Percentiles rank a stretch among this genome's conserved stretches.
Conservation (phyloP, 2,888 invertebrate genomes). For the Diplazon laetatorius region DNA sequence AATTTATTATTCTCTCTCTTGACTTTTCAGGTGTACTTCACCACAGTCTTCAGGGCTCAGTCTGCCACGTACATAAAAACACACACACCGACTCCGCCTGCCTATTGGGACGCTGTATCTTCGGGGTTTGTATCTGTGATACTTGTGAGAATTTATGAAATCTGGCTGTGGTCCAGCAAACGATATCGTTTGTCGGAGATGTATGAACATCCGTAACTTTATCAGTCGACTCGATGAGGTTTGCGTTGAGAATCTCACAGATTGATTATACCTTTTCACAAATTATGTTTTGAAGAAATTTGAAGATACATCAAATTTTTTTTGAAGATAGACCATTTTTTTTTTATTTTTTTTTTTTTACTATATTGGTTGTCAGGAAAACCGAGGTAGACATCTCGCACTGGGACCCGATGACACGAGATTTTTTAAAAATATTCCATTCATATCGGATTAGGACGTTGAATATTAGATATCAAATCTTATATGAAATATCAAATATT, state of each 20-base stretch:
- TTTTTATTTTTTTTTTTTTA: no score
- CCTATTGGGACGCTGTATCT: slow-evolving; percentile 35
- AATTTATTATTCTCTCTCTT: slow-evolving; percentile 63
- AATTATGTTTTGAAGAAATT: no score
- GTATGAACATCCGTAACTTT: slow-evolving; percentile 12
- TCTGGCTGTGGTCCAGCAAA: slow-evolving; percentile 51
- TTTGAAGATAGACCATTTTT: no score
- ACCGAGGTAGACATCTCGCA: no score
- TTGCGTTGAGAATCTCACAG: background rate
- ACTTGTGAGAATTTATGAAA: slow-evolving; percentile 54
- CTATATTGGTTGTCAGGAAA: no score
- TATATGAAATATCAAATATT: no score
- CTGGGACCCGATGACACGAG: no score
- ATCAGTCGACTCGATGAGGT: background rate
- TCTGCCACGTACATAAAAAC: slow-evolving; percentile 37
- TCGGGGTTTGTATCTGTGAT: slow-evolving; percentile 3
- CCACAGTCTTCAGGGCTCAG: slow-evolving; percentile 34
- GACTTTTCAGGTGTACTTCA: slow-evolving; percentile 38
- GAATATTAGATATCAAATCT: no score
- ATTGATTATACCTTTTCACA: no score
- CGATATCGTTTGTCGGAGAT: slow-evolving; percentile 48
- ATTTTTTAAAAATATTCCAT: no score
- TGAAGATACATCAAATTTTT: no score
- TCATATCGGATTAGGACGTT: no score
- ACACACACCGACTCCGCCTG: slow-evolving; percentile 17